Evolutionary conservation across 1,140 invertebrate genomes (phyloP).

Genomic region (Nymphalis io): DNA sequence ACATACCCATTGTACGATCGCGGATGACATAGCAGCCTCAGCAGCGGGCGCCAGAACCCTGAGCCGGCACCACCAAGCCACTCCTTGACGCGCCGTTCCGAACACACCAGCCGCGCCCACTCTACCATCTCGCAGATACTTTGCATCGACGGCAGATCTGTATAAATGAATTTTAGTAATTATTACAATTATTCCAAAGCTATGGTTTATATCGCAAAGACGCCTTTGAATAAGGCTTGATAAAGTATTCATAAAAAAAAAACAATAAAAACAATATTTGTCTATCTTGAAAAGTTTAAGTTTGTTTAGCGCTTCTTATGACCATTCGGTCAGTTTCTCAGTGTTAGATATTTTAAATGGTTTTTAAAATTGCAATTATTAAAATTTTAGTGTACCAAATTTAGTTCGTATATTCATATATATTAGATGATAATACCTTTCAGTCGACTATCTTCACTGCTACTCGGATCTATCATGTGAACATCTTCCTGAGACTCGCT

Average conservation of each 20-base stretch:
- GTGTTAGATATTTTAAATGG: no score
- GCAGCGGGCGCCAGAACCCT: slow-evolving; percentile 90
- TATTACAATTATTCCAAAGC: no score
- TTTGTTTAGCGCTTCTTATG: no score
- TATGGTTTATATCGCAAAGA: no score
- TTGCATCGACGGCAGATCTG: slow-evolving; percentile 63
- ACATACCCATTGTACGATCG: slow-evolving; percentile 74
- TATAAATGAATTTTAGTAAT: not conserved
- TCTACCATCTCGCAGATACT: slow-evolving; percentile 85
- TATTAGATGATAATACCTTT: slow-evolving; percentile 12
- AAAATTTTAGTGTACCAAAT: no score
- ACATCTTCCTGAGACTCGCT: slow-evolving; percentile 51
- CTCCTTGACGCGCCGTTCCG: slow-evolving; percentile 90
- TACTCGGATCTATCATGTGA: slow-evolving; percentile 50
- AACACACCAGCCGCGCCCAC: slow-evolving; percentile 90
- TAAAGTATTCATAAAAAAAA: no score
- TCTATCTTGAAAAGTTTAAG: no score
- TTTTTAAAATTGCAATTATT: no score
- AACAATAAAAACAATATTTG: no score
- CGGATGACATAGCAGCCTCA: slow-evolving; percentile 87
- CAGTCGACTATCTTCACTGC: slow-evolving; percentile 35
- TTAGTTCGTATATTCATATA: no score
- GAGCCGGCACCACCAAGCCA: slow-evolving; percentile 91
- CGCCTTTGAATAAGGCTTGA: no score
- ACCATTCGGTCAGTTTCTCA: no score